Evolutionary conservation across 1,140 invertebrate genomes (phyloP), one percentile per base, ranked within the genome.

Genomic region (Polypedilum vanderplanki): DNA sequence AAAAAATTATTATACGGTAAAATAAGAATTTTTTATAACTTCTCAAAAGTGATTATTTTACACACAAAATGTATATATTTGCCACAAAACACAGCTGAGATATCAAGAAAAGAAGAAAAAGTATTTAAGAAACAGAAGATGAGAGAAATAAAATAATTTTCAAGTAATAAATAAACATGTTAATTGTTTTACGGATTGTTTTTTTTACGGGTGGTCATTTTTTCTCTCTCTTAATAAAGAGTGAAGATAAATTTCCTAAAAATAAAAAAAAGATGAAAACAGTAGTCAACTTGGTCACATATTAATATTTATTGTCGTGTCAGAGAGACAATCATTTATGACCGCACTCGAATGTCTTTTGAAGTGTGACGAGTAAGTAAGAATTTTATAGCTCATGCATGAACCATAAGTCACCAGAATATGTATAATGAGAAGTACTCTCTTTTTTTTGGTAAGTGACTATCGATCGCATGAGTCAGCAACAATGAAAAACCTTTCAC

Each of bases 171-270:
- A 70, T 70, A 22, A 70, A 70, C 17, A 20, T 70, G 65, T 22
- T 70, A 70, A 70, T 70, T 70, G 65, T 22, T 70, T 70, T 70
- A 70, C 46, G 46, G n/a, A 57, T 57, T 33, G 24, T 33, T 3
- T 33, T 57, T 57, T 57, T 57, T 70, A 20, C 65, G 65, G 65
- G 65, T 70, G 65, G 65, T 70, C 65, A 70, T 18, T 70, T 70
- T 70, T 70, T 10, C 3, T 12, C n/a, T n/a, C 12, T 15, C n/a
- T 57, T 15, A 15, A 1, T 10, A 46, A 46, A 3, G 7, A 46
- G 15, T n/a, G 46, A 15, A 57, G 10, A 15, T n/a, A n/a, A 57
- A 57, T 33, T 33, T 33, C 24, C 24, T 33, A 33, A n/a, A 57
- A 57, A 57, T 57, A 4, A n/a, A 57, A 57, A 4, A 12, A 3